These are phyloP conservation scores for Saguinus midas DNA, from an alignment of 2,113 vertebrate genomes.

Conservation along the genomic window DNA sequence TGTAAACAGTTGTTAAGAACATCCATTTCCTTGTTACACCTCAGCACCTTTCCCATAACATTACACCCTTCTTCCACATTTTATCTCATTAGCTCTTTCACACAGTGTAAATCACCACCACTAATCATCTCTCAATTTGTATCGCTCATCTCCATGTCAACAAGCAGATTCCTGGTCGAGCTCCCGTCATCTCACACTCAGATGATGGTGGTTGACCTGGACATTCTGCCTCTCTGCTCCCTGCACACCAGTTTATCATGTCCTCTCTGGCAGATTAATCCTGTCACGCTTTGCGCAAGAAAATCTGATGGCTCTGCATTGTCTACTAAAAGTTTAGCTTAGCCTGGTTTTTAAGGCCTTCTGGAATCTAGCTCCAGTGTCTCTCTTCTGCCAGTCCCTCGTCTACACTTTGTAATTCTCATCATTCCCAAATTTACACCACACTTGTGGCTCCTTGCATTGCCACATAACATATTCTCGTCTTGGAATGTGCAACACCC, in stretches of 20 bases:
- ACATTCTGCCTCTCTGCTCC: background rate
- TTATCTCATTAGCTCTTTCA: background rate
- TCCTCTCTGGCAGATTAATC: background rate
- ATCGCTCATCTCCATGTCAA: background rate
- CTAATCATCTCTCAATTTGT: background rate
- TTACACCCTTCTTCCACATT: background rate
- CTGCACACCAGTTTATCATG: background rate
- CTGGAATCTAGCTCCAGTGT: slow-evolving; percentile 23
- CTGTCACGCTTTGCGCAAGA: background rate
- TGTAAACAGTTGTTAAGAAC: background rate
- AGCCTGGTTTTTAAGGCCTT: slow-evolving; percentile 25
- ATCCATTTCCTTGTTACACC: background rate
- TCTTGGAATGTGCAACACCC: background rate
- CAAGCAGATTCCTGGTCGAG: background rate
- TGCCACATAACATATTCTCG: background rate
- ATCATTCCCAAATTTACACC: background rate
- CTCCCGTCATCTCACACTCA: background rate
- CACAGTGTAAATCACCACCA: background rate
- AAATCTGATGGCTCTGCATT: background rate
- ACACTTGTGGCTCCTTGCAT: background rate
- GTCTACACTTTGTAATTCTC: slow-evolving; percentile 8
- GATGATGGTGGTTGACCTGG: background rate
- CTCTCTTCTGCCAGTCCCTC: background rate
- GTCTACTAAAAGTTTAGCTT: slow-evolving; percentile 15
- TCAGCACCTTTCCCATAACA: background rate